Evolutionary conservation across 2,797 vertebrate genomes (phyloP), one percentile per base, ranked within the genome.

Genomic region (Sarcoramphus papa): DNA sequence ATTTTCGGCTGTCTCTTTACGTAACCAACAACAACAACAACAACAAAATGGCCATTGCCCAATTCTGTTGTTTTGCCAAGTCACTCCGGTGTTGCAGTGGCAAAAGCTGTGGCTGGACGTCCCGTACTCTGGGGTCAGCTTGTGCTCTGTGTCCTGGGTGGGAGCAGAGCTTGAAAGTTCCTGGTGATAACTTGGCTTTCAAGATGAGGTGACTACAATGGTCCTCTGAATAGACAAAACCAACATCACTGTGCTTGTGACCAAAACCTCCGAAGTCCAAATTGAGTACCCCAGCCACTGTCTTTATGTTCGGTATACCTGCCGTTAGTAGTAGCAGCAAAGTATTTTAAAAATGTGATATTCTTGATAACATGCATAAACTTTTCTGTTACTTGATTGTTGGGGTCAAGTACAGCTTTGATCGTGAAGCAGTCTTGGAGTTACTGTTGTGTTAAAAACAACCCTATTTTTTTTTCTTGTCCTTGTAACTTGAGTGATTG

Each of bases 11-110:
- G 75, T 68, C 85, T 47, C 33, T 51, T 90, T 93, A 92, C 45
- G 25, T 93, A 93, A 88, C 14, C 12, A 59, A 9, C 41, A 19
- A 21, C 25, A 57, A n/a, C 54, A 74, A 8, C 64, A 78, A 23
- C 47, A 31, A 53, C 37, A 30, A 54, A 57, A 31, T 6, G 51
- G 10, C 74, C 45, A 4, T 88, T 86, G 64, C 86, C 51, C 60
- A 83, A 47, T 88, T 88, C n/a, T 50, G 47, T 48, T 65, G 16
- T 82, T 92, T 91, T 60, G 67, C 68, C 69, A 73, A 92, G 75
- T 92, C 93, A 65, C 43, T 90, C 83, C 3, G 47, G 47, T 28
- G 28, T 83, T 40, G 56, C 79, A 8, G 68, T 50, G 80, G 48
- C 67, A 59, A 48, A 73, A 91, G 33, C 51, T 5, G 8, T 45